phyloP scores from a whole-genome alignment of 2,113 vertebrate genomes.

The Ceyx cyanopectus region DNA sequence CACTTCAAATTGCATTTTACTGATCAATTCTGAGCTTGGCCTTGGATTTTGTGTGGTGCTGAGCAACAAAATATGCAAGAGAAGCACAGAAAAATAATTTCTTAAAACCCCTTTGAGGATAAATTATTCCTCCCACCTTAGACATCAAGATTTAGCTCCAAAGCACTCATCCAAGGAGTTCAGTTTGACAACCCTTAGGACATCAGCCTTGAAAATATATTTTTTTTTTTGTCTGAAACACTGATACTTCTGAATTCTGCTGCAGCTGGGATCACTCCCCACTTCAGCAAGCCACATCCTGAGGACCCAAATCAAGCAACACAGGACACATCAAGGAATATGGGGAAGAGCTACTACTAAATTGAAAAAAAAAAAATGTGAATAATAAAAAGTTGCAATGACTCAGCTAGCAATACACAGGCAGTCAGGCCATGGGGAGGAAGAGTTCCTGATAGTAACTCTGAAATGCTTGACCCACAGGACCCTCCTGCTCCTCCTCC shows the following conservation, averaged over 20 bases:
- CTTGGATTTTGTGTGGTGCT: neutral
- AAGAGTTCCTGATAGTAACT: neutral
- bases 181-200: neutral
- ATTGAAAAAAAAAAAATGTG: neutral
- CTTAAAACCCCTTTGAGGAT: neutral
- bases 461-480: neutral
- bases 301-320: neutral
- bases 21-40: neutral
- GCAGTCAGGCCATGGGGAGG: neutral
- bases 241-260: neutral
- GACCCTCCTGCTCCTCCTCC: neutral
- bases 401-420: neutral
- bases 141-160: neutral
- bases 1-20: neutral
- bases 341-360: neutral
- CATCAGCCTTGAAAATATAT: neutral
- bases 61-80: neutral
- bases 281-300: neutral
- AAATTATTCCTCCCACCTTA: neutral
- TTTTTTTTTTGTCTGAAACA: neutral
- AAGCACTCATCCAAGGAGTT: neutral
- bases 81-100: neutral
- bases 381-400: neutral
- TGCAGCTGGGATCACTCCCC: neutral
- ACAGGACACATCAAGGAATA: neutral